Evolutionary conservation across 2,888 invertebrate species (phyloP).

Genomic region (Melanchra persicariae): DNA sequence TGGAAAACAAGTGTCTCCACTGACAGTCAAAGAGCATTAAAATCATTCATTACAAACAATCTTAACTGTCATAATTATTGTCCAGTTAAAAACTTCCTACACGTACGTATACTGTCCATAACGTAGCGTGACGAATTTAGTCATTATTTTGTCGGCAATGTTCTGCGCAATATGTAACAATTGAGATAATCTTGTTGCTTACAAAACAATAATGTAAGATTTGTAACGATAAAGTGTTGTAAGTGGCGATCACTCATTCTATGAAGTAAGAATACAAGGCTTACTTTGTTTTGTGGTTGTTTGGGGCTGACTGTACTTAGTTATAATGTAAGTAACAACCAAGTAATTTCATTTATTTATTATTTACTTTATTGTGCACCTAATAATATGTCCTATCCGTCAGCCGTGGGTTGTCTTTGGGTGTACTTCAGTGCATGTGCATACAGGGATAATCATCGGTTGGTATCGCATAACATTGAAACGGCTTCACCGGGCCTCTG

Average conservation of each 20-base stretch:
- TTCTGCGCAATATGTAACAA: slow-evolving; percentile 26
- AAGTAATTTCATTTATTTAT: too few species aligned
- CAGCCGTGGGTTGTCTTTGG: too few species aligned
- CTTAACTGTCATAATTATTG: background rate
- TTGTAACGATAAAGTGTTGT: slow-evolving; percentile 21
- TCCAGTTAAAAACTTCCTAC: slow-evolving; percentile 6
- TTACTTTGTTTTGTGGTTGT: slow-evolving; percentile 4
- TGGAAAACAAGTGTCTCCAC: background rate
- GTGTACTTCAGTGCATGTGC: too few species aligned
- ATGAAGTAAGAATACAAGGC: background rate
- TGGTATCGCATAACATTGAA: too few species aligned
- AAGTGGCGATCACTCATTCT: slow-evolving; percentile 42
- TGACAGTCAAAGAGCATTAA: slow-evolving; percentile 1
- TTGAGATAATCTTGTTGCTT: slow-evolving; percentile 24
- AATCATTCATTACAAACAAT: background rate
- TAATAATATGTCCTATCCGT: too few species aligned
- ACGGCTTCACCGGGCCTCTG: too few species aligned
- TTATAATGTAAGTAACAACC: too few species aligned
- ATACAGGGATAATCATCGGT: too few species aligned
- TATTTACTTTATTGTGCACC: too few species aligned
- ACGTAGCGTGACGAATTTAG: slow-evolving; percentile 41
- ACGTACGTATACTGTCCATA: slow-evolving; percentile 6
- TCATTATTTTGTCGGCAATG: slow-evolving; percentile 23
- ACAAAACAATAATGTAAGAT: slow-evolving; percentile 28
- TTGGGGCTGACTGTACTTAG: too few species aligned